Percentiles rank a stretch among this genome's conserved stretches.
Conservation (phyloP, 2,797 vertebrate genomes). For the Macropodus opercularis region DNA sequence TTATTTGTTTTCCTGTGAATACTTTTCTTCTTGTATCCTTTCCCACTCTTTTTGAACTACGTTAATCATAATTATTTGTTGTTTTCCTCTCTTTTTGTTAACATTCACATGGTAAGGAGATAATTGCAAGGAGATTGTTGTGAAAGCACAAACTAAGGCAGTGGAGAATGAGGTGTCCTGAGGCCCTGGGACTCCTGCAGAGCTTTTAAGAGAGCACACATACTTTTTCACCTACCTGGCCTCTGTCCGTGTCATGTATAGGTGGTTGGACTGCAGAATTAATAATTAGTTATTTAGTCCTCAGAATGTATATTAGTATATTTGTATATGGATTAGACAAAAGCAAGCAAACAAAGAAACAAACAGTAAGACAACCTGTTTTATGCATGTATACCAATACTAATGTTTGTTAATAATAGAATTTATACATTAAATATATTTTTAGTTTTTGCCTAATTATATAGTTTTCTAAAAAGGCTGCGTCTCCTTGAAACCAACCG, state of each 20-base stretch:
- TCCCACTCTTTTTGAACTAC: conserved; percentile 68
- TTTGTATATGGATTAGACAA: conserved; percentile 7
- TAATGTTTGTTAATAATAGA: too few species aligned
- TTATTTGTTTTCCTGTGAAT: conserved; percentile 51
- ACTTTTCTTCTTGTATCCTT: conserved; percentile 39
- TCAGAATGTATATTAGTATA: too few species aligned
- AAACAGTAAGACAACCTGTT: too few species aligned
- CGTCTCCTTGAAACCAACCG: neutral
- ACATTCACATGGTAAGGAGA: conserved; percentile 70
- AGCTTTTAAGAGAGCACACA: conserved; percentile 35
- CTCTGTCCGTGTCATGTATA: conserved; percentile 35
- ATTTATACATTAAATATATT: too few species aligned
- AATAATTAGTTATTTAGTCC: conserved; percentile 19
- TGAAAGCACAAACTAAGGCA: conserved; percentile 64
- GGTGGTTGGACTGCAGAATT: conserved; percentile 29
- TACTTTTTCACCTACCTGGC: conserved; percentile 25
- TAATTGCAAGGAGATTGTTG: conserved; percentile 64
- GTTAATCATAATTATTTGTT: conserved; percentile 65
- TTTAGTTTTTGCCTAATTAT: neutral
- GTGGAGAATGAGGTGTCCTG: conserved; percentile 42
- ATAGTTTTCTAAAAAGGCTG: neutral
- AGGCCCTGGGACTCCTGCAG: conserved; percentile 48
- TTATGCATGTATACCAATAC: too few species aligned
- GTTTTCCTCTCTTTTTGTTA: conserved; percentile 71
- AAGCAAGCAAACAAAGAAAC: neutral